These are phyloP conservation scores for Pseudococcus jackbeardsleyi DNA, from an alignment of 2,888 invertebrate genomes.

Conservation along the genomic window DNA sequence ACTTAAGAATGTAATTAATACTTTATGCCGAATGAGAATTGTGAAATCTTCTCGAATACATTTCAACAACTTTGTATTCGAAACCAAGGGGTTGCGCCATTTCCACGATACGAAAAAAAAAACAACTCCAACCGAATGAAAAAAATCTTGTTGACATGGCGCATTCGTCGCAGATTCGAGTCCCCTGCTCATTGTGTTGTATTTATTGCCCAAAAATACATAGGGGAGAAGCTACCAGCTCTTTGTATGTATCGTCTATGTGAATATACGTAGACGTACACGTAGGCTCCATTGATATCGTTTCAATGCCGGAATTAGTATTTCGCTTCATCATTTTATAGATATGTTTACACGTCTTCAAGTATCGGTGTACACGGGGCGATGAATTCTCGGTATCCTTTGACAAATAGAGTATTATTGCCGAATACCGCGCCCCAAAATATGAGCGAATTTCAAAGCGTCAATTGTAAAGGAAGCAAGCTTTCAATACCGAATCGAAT, in stretches of 20 bases:
- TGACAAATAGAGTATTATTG: conserved; percentile 47
- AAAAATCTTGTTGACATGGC: conserved; percentile 29
- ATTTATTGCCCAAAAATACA: conserved; percentile 12
- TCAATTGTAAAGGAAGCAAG: background rate
- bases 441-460: conserved; percentile 2
- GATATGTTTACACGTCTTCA: conserved; percentile 21
- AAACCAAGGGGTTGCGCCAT: background rate
- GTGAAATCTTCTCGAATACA: background rate
- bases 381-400: background rate
- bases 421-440: background rate
- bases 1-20: conserved; percentile 30
- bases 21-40: background rate
- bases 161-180: conserved; percentile 25
- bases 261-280: background rate
- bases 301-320: conserved; percentile 21
- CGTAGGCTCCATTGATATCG: background rate
- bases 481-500: background rate
- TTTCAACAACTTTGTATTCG: background rate
- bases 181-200: conserved; percentile 3
- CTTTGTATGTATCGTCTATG: background rate
- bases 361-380: background rate
- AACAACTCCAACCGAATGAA: background rate
- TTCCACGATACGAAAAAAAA: background rate
- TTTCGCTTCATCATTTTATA: background rate
- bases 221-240: background rate